Conservation (phyloP, 2,797 vertebrate genomes). For the Tympanoctomys barrerae region DNA sequence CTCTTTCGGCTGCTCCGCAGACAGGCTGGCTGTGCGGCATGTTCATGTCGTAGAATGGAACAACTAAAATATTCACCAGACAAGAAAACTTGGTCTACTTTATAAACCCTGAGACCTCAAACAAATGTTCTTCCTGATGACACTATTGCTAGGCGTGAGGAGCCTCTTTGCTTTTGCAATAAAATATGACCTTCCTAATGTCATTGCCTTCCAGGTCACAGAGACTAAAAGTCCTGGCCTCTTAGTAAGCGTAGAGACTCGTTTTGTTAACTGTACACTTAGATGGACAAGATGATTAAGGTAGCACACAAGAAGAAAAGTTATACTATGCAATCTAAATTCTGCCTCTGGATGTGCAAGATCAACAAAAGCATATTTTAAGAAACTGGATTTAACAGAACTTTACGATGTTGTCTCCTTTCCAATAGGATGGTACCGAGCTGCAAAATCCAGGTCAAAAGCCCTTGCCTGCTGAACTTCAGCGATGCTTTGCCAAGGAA, state of each 20-base stretch:
- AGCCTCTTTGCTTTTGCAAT: not conserved
- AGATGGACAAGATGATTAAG: not conserved
- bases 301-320: conserved; percentile 6
- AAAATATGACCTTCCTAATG: not conserved
- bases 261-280: conserved; percentile 46
- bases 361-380: not conserved
- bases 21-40: not conserved
- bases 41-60: not conserved
- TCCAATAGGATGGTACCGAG: not conserved
- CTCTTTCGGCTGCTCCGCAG: not conserved
- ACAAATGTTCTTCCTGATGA: not conserved
- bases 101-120: not conserved
- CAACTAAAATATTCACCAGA: not conserved
- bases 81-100: not conserved
- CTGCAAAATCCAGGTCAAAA: conserved; percentile 66
- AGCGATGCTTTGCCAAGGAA: conserved; percentile 67
- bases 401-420: not conserved
- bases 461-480: conserved; percentile 10
- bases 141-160: not conserved
- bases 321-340: conserved; percentile 17
- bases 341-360: not conserved
- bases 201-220: not conserved
- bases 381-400: not conserved
- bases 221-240: not conserved
- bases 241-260: not conserved